Evolutionary conservation across 2,888 invertebrate species (phyloP), one percentile per base, ranked within the genome.

Genomic region (Cataglyphis cursor): DNA sequence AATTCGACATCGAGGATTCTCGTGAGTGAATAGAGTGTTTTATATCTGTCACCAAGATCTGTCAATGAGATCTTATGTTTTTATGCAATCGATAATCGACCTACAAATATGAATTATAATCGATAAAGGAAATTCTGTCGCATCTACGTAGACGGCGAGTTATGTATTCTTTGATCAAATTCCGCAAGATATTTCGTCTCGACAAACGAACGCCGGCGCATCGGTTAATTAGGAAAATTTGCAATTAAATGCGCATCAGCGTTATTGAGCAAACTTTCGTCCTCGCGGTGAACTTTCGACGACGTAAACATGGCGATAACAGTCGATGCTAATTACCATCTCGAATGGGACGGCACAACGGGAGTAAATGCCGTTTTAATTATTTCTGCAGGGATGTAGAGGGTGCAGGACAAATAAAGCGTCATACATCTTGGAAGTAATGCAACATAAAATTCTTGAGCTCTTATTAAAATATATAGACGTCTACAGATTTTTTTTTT

Each of bases 361-460:
- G 81, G 82, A 87, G 90, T 92, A 91, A 92, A 89, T 88, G 88
- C 86, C 84, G 86, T 83, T 89, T 90, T 92, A 92, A 92, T 92
- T 91, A 87, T 85, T 81, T 88, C 82, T 24, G 78, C 76, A 70
- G 31, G 75, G 51, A 44, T 28, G 51, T 38, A 3, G 31, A 0
- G 18, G 44, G 10, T 12, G 48, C 31, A 44, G 5, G 51, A 38
- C n/a, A 51, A 57, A 24, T 35, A 24, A 41, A 38, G 31, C 57
- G 31, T 78, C 44, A 31, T 44, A 28, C 54, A 57, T 41, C 41
- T 54, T 28, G 31, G 31, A 41, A 65, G 28, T 3, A 5, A 24
- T 48, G 31, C 15, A 24, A 57, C 8, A 12, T n/a, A 21, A 75
- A 75, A 62, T 21, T 57, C 5, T 57, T 54, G 10, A 31, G 61